A percentile compares a stretch with the other conserved stretches of the same genome.
Evolutionary conservation across 2,888 invertebrate species (phyloP).

Genomic region (Drosophila dives): DNA sequence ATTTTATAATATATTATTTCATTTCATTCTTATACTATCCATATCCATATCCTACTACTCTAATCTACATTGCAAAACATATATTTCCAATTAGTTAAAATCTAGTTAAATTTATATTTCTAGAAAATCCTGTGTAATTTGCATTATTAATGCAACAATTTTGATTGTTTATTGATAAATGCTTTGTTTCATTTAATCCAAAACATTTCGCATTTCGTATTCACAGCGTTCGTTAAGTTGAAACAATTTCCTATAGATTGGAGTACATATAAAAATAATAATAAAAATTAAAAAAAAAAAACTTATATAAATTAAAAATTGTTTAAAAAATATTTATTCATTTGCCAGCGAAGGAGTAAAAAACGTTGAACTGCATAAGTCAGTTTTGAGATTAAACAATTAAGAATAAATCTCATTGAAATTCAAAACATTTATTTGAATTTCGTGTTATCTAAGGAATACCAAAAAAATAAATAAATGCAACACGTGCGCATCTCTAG

Average conservation of each 20-base stretch:
- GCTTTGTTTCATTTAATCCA: too few relatives aligned
- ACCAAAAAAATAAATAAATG: neutral
- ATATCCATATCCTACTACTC: neutral
- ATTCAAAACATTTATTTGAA: neutral
- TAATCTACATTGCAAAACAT: neutral
- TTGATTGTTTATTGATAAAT: neutral
- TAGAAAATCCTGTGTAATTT: neutral
- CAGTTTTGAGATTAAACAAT: neutral
- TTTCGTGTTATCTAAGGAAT: neutral
- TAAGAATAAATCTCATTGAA: neutral
- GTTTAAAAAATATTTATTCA: neutral
- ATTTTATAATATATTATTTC: neutral
- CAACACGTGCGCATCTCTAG: slow-evolving; percentile 8
- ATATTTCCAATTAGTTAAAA: neutral
- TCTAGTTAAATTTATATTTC: neutral
- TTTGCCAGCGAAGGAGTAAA: neutral
- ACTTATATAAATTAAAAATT: neutral
- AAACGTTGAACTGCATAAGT: neutral
- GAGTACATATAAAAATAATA: neutral
- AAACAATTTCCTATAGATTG: neutral
- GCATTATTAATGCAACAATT: neutral
- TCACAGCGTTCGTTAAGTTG: neutral
- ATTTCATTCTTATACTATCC: neutral
- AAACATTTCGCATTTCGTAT: neutral
- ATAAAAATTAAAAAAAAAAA: neutral